A percentile compares a stretch with the other conserved stretches of the same genome.
These are phyloP conservation scores for Steromphala cineraria DNA, from an alignment of 2,888 invertebrate species.

Conservation along the genomic window DNA sequence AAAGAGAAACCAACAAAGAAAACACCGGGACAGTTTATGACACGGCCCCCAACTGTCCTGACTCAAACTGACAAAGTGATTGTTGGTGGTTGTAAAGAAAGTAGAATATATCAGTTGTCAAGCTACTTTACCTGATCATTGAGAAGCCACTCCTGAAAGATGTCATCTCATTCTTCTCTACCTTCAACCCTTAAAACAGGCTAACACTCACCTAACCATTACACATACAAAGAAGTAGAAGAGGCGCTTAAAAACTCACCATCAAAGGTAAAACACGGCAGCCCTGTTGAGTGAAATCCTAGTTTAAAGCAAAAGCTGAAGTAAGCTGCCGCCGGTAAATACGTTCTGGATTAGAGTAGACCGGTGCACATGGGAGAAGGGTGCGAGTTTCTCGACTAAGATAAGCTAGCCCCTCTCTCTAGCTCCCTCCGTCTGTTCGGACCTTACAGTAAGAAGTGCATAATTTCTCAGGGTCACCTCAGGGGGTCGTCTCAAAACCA, in stretches of 20 bases:
- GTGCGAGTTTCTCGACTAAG: not conserved
- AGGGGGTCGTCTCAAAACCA: not conserved
- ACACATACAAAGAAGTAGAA: not conserved
- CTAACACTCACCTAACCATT: not conserved
- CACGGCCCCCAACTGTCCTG: not conserved
- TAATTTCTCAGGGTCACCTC: slow-evolving; percentile 3
- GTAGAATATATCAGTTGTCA: not conserved
- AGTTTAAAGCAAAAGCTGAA: not conserved
- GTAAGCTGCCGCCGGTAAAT: not conserved
- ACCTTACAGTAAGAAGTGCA: not conserved
- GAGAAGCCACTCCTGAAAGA: not conserved
- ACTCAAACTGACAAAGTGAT: not conserved
- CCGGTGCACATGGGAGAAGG: not conserved
- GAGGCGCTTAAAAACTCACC: not conserved
- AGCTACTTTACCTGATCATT: not conserved
- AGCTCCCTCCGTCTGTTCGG: not conserved
- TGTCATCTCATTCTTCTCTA: not conserved
- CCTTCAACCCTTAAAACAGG: not conserved
- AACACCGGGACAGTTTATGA: not conserved
- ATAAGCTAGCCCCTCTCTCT: not conserved
- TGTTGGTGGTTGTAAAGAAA: not conserved
- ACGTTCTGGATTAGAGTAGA: not conserved
- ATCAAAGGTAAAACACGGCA: not conserved
- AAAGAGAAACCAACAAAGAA: too few species aligned
- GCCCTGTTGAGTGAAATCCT: not conserved